Conservation (phyloP, 2,113 vertebrate genomes). For the Bos indicus region DNA sequence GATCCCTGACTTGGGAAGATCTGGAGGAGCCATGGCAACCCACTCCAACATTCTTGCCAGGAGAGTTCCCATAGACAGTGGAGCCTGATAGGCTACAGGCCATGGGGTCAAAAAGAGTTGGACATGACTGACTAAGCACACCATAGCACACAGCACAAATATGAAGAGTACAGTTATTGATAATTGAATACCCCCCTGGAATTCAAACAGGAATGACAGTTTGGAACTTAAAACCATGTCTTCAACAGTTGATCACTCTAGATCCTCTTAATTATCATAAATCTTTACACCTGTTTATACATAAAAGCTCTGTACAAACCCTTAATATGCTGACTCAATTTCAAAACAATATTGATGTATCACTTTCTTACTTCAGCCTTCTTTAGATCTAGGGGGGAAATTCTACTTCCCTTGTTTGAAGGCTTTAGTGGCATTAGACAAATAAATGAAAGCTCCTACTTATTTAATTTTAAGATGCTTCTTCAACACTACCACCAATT, state of each 20-base stretch:
- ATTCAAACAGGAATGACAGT: neutral
- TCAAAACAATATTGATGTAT: neutral
- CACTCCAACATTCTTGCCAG: neutral
- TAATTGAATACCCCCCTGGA: neutral
- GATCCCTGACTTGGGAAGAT: neutral
- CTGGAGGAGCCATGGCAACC: neutral
- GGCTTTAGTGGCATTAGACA: neutral
- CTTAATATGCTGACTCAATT: neutral
- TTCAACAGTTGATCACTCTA: neutral
- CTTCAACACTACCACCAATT: accelerated
- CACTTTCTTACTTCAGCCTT: neutral
- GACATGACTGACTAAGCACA: neutral
- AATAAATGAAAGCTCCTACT: neutral
- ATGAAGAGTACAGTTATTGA: neutral
- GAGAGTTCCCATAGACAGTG: neutral
- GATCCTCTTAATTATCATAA: neutral
- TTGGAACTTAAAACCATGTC: neutral
- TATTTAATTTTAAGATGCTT: neutral
- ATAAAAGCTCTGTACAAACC: neutral
- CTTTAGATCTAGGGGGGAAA: neutral
- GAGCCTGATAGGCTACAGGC: neutral
- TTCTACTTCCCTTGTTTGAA: neutral
- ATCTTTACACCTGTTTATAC: neutral
- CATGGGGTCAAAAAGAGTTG: neutral
- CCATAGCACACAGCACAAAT: neutral